phyloP scores from a whole-genome alignment of 2,797 vertebrate genomes.

The Bradypus variegatus region DNA sequence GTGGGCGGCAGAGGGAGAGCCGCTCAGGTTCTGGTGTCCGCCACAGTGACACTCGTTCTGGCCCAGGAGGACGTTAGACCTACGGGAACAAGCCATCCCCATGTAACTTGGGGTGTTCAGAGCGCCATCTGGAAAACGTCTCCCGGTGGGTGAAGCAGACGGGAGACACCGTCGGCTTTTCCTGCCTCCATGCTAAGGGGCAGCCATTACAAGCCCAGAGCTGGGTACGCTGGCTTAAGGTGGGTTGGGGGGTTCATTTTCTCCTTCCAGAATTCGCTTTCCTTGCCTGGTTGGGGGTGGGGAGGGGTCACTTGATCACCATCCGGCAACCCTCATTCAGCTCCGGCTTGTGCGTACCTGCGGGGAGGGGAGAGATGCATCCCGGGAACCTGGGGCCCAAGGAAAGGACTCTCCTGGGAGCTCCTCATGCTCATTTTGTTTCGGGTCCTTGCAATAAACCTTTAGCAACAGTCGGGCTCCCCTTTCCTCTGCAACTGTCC shows the following conservation, averaged over 20 bases:
- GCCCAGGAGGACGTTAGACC: not conserved
- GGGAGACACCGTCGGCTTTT: not conserved
- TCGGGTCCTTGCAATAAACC: not conserved
- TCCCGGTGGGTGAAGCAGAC: no score
- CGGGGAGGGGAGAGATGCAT: fast-evolving
- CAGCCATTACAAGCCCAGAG: not conserved
- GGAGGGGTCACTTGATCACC: not conserved
- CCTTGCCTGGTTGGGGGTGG: not conserved
- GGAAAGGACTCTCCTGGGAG: not conserved
- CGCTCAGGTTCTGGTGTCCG: not conserved
- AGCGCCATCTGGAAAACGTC: not conserved
- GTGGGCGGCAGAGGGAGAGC: not conserved
- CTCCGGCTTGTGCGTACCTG: not conserved
- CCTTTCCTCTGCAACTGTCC: not conserved
- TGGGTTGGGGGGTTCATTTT: not conserved
- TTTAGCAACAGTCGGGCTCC: not conserved
- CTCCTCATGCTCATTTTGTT: no score
- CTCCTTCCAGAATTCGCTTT: not conserved
- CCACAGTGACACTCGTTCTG: not conserved
- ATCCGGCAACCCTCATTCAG: not conserved
- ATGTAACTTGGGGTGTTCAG: not conserved
- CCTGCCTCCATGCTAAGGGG: not conserved
- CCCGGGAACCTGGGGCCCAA: not conserved
- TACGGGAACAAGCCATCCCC: conserved; percentile 5
- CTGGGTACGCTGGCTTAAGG: not conserved